Evolutionary conservation across 2,797 vertebrate genomes (phyloP).

Genomic region (Lithobates pipiens): DNA sequence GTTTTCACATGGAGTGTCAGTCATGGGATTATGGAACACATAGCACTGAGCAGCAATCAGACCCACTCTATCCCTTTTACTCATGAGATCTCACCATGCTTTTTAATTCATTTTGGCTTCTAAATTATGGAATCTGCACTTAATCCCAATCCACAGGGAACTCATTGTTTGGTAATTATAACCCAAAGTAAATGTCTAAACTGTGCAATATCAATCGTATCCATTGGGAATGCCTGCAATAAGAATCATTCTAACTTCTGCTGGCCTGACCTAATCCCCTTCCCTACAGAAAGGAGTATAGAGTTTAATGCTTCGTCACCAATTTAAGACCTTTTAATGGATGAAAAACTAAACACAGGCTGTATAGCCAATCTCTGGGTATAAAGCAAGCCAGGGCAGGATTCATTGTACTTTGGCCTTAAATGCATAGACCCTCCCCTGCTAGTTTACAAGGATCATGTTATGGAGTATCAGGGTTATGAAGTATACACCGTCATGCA

Average conservation of each 20-base stretch:
- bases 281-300: slow-evolving; percentile 6
- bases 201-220: neutral
- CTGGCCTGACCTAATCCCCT: slow-evolving; percentile 4
- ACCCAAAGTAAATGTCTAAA: slow-evolving; percentile 4
- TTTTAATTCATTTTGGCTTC: too few species aligned
- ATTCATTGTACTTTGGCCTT: too few species aligned
- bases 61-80: neutral
- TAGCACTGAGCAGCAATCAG: neutral
- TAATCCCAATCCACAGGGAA: slow-evolving; percentile 40
- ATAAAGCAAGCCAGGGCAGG: neutral
- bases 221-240: neutral
- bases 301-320: slow-evolving; percentile 15
- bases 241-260: neutral
- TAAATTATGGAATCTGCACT: too few species aligned
- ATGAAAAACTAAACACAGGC: neutral
- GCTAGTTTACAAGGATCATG: too few species aligned
- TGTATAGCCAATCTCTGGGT: neutral
- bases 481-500: too few species aligned
- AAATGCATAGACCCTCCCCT: too few species aligned
- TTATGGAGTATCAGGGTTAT: too few species aligned
- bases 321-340: neutral
- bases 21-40: neutral
- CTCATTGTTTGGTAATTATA: slow-evolving; percentile 10
- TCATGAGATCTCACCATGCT: neutral
- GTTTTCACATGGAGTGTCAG: slow-evolving; percentile 4